A percentile compares a stretch with the other conserved stretches of the same genome.
phyloP scores from a whole-genome alignment of 2,113 vertebrate genomes.

The Gnathonemus longibarbis region DNA sequence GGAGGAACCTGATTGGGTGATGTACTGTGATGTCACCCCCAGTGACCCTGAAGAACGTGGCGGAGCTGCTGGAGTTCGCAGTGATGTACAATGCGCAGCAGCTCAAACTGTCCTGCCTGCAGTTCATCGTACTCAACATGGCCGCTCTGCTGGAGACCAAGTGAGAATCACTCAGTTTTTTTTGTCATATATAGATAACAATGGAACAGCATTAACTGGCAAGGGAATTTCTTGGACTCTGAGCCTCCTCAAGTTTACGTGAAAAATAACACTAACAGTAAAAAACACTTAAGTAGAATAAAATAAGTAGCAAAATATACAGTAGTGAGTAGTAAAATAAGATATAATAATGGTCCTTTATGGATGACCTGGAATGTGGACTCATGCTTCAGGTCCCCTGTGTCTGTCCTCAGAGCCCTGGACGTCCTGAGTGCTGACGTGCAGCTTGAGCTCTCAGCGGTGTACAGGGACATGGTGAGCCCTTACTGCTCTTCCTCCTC shows the following conservation, averaged over 20 bases:
- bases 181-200: no score
- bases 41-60: conserved; percentile 91
- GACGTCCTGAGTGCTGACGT: conserved; percentile 88
- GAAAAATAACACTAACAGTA: no score
- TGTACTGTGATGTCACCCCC: conserved; percentile 24
- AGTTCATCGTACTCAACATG: conserved; percentile 91
- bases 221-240: no score
- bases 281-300: no score
- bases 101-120: conserved; percentile 85
- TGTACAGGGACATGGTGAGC: conserved; percentile 86
- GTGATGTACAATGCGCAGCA: conserved; percentile 85
- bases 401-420: conserved; percentile 64
- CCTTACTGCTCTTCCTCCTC: not conserved
- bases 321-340: no score
- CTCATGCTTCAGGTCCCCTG: not conserved
- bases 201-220: no score
- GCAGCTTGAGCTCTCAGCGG: conserved; percentile 76
- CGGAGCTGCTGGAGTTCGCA: conserved; percentile 86
- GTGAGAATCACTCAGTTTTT: conserved; percentile 50
- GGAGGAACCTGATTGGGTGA: not conserved
- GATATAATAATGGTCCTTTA: not conserved
- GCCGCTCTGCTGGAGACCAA: conserved; percentile 84
- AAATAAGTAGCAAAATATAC: no score
- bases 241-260: no score
- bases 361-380: not conserved